Conservation (phyloP, 2,113 vertebrate species). For the Stigmatopora argus region DNA sequence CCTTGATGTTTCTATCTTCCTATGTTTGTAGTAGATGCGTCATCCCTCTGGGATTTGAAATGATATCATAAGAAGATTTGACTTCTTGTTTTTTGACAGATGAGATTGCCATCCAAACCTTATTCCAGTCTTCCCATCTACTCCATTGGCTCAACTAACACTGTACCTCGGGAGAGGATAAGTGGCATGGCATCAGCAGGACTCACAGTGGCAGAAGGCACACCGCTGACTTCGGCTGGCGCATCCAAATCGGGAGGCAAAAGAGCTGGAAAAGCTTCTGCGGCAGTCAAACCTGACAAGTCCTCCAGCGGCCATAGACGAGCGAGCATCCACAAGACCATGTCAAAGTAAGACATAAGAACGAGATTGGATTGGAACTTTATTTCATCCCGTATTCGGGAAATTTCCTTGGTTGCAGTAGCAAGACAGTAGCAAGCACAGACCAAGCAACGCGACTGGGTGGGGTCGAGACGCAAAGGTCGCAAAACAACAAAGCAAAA, state of each 20-base stretch:
- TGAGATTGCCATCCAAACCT: constrained; percentile 93
- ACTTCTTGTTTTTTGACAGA: constrained; percentile 66
- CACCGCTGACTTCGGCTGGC: constrained; percentile 21
- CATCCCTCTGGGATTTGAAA: not conserved
- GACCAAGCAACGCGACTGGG: too few species aligned
- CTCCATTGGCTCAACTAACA: constrained; percentile 85
- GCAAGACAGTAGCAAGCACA: too few species aligned
- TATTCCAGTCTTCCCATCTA: constrained; percentile 93
- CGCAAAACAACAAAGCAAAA: too few species aligned
- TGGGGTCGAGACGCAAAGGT: too few species aligned
- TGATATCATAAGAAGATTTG: not conserved
- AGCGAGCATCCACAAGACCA: constrained; percentile 68
- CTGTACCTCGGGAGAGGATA: constrained; percentile 79
- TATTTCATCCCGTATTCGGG: too few species aligned
- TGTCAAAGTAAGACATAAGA: constrained; percentile 67
- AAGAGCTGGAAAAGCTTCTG: constrained; percentile 34
- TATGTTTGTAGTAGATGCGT: not conserved
- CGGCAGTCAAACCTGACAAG: constrained; percentile 72
- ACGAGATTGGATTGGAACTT: not conserved
- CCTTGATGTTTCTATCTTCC: not conserved
- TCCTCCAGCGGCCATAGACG: constrained; percentile 75
- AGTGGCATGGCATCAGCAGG: constrained; percentile 43
- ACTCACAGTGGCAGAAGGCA: constrained; percentile 36
- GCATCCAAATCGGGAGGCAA: constrained; percentile 19
- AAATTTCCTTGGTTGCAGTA: too few species aligned